Conservation (phyloP, 2,888 invertebrate genomes). For the Euzophera pinguis region DNA sequence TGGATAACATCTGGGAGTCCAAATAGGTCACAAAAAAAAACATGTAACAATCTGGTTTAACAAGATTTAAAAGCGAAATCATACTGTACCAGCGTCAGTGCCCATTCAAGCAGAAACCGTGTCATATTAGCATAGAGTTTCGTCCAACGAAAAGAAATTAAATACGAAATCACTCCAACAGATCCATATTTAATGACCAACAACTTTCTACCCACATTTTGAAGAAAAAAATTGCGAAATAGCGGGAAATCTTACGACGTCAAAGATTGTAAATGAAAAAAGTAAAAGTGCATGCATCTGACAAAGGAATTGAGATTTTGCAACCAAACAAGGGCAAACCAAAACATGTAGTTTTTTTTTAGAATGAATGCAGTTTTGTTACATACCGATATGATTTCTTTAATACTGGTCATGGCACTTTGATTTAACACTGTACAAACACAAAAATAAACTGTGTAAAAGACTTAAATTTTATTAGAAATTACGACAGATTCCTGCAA, state of each 20-base stretch:
- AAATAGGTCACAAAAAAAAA: constrained; percentile 22
- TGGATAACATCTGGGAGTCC: neutral
- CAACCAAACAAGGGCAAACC: constrained; percentile 70
- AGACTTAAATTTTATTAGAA: constrained; percentile 47
- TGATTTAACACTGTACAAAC: constrained; percentile 46
- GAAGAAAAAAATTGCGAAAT: constrained; percentile 35
- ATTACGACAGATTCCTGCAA: constrained; percentile 59
- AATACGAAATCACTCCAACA: constrained; percentile 21
- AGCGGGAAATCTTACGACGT: constrained; percentile 43
- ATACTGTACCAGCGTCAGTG: constrained; percentile 37
- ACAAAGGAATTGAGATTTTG: constrained; percentile 74
- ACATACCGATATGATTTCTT: constrained; percentile 45
- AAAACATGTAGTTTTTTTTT: constrained; percentile 58
- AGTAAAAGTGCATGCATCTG: constrained; percentile 70
- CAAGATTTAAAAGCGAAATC: constrained; percentile 38
- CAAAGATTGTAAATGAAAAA: constrained; percentile 42
- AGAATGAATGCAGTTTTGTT: constrained; percentile 25
- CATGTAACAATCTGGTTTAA: constrained; percentile 37
- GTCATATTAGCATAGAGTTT: constrained; percentile 42
- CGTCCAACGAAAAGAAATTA: constrained; percentile 27
- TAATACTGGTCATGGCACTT: constrained; percentile 53
- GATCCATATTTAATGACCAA: constrained; percentile 19
- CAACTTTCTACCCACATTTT: constrained; percentile 33
- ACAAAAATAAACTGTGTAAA: constrained; percentile 51
- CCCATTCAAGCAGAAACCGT: constrained; percentile 50